phyloP scores from a whole-genome alignment of 2,888 invertebrate genomes.

The Cosmorhoe ocellata region DNA sequence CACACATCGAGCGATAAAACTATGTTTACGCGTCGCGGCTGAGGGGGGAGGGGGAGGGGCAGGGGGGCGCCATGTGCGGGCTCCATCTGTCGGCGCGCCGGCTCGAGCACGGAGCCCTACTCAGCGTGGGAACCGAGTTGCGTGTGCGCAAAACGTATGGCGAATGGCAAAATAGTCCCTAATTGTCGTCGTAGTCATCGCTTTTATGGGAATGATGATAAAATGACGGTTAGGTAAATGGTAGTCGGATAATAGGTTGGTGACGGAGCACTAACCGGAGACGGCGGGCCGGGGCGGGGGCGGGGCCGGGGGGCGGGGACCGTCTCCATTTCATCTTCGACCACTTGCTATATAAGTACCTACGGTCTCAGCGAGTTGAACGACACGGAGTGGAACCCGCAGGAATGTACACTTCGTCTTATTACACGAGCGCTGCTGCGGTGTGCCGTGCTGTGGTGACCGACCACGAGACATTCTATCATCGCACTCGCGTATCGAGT shows the following conservation, averaged over 20 bases:
- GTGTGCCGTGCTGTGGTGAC: background rate
- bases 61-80: conserved; percentile 10
- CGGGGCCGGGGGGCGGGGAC: too few species aligned
- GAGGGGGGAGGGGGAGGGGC: too few species aligned
- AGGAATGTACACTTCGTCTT: conserved; percentile 4
- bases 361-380: too few species aligned
- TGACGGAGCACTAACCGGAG: too few species aligned
- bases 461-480: conserved; percentile 14
- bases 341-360: too few species aligned
- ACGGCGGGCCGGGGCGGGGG: too few species aligned
- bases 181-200: conserved; percentile 13
- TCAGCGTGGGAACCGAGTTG: conserved; percentile 19
- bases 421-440: too few species aligned
- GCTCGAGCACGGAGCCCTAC: background rate
- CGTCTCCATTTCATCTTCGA: too few species aligned
- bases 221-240: background rate
- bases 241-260: background rate
- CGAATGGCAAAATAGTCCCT: conserved; percentile 20
- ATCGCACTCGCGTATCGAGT: conserved; percentile 15
- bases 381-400: background rate
- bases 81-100: conserved; percentile 15
- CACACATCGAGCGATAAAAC: conserved; percentile 12
- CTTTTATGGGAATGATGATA: conserved; percentile 1
- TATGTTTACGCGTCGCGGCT: conserved; percentile 12
- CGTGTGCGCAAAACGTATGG: conserved; percentile 13